Evolutionary conservation across 1,140 invertebrate genomes (phyloP), one percentile per base, ranked within the genome.

Genomic region (Drosophila pachea): DNA sequence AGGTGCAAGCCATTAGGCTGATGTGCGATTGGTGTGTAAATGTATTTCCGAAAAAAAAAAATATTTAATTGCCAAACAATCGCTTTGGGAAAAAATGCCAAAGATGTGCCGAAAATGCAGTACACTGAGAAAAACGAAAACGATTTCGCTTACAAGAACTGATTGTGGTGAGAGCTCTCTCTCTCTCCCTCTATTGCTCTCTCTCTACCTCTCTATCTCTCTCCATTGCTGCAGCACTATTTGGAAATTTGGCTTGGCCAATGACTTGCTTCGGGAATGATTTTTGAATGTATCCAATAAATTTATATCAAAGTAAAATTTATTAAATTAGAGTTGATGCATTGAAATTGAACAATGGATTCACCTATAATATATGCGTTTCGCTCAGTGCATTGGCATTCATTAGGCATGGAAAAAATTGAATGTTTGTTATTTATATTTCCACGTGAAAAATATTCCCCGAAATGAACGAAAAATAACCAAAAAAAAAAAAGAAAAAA

Each of bases 401-500:
- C 14, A 31, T 43, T 63, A n/a, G 32, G 54, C 36, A 55, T 31
- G 5, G 7, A n/a, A 43, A 55, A 68, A 49, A 56, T 50, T 45
- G 11, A 4, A 9, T 36, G 33, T 43, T 64, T 64, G 52, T 50
- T 50, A 64, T 50, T 32, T 22, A 56, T 49, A 64, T 64, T 22
- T 22, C 22, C 64, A 52, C 50, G 56, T 61, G 4, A 11, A n/a
- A 42, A n/a, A 31, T n/a, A 40, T 32, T 43, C 53, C 47, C 9
- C 14, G n/a, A n/a, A n/a, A n/a, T n/a, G n/a, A n/a, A n/a, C n/a
- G n/a, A n/a, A n/a, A n/a, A n/a, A n/a, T n/a, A n/a, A n/a, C n/a
- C n/a, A n/a, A n/a, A 69, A 64, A 50, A 64, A 69, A 69, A 64
- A 56, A 55, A 52, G 50, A 33, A n/a, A 55, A 56, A 50, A 42